Conservation (phyloP, 2,113 vertebrate genomes). For the Petrocephalus zakoni region DNA sequence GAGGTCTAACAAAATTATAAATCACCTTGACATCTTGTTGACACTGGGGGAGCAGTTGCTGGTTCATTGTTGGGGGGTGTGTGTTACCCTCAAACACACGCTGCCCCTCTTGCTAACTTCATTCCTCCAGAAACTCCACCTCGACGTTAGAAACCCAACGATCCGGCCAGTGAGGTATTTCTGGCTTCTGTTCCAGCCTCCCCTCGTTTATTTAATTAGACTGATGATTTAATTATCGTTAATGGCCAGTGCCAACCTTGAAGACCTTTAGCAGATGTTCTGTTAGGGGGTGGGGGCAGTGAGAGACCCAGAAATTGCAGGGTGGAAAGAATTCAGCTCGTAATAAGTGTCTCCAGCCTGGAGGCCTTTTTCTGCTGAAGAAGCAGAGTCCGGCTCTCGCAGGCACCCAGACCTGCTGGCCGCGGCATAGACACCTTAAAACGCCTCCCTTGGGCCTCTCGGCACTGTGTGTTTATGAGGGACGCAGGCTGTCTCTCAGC, state of each 20-base stretch:
- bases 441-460: background rate
- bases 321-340: background rate
- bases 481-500: background rate
- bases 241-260: background rate
- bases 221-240: constrained; percentile 15
- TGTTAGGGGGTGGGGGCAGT: background rate
- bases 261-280: constrained; percentile 12
- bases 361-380: background rate
- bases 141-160: background rate
- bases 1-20: background rate
- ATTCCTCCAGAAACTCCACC: background rate
- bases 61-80: background rate
- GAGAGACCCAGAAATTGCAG: background rate
- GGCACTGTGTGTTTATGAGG: background rate
- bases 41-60: background rate
- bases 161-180: background rate
- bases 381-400: background rate
- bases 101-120: background rate
- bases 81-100: background rate
- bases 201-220: constrained; percentile 23
- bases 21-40: background rate
- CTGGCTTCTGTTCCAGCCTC: background rate
- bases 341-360: background rate
- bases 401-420: background rate
- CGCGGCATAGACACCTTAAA: background rate